Evolutionary conservation across 2,888 invertebrate species (phyloP).

Genomic region (Rotaria magnacalcarata): DNA sequence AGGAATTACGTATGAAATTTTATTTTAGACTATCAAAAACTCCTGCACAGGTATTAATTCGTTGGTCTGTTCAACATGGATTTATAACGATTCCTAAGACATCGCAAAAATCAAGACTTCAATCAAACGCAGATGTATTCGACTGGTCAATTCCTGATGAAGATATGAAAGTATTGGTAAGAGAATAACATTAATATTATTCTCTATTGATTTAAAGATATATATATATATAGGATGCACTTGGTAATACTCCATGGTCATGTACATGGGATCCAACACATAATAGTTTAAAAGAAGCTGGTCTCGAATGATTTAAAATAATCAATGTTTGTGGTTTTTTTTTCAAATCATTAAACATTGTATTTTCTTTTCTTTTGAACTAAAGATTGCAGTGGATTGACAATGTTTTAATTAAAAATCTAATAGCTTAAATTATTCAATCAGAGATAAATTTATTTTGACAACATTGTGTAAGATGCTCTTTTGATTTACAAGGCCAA

Average conservation of each 20-base stretch:
- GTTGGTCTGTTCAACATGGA: constrained; percentile 52
- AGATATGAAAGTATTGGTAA: constrained; percentile 48
- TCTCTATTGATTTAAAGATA: no score
- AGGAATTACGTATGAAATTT: no score
- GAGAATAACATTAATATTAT: neutral
- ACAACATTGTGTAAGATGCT: no score
- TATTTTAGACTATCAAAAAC: constrained; percentile 48
- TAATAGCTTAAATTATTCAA: no score
- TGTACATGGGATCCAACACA: constrained; percentile 36
- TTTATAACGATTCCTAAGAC: constrained; percentile 53
- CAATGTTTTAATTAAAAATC: no score
- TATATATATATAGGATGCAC: neutral
- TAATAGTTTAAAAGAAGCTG: constrained; percentile 20
- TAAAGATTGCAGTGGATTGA: neutral
- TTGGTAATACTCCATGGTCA: constrained; percentile 15
- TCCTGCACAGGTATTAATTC: constrained; percentile 50
- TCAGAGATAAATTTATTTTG: no score
- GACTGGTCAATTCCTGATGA: constrained; percentile 50
- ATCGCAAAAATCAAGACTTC: constrained; percentile 48
- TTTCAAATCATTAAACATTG: neutral
- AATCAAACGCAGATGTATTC: constrained; percentile 51
- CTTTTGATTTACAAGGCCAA: no score
- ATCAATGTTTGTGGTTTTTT: neutral
- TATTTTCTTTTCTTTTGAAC: neutral
- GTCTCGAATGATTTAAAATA: neutral